Evolutionary conservation across 2,113 vertebrate genomes (phyloP).

Genomic region (Carassius carassius): DNA sequence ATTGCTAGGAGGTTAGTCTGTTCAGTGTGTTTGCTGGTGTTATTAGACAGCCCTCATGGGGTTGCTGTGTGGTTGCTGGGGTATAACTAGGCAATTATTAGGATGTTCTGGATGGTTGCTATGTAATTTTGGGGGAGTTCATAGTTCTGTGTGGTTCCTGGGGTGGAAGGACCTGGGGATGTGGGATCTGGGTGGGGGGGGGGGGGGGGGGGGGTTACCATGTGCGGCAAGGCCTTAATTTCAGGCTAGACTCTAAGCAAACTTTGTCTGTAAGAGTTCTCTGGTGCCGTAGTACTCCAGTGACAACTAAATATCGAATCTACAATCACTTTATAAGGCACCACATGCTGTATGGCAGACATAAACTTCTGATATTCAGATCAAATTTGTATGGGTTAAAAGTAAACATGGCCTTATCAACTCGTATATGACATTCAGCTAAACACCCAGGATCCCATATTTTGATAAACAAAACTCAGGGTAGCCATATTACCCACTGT

Average conservation of each 20-base stretch:
- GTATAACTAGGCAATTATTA: too few relatives aligned
- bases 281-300: neutral
- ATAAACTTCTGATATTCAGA: constrained; percentile 2
- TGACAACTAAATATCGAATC: neutral
- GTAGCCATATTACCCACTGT: constrained; percentile 24
- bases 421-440: constrained; percentile 21
- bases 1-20: too few relatives aligned
- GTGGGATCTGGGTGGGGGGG: too few relatives aligned
- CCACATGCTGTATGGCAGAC: neutral
- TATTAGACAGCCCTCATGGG: too few relatives aligned
- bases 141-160: too few relatives aligned
- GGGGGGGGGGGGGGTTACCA: neutral
- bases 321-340: neutral
- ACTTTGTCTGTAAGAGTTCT: neutral
- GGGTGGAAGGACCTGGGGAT: too few relatives aligned
- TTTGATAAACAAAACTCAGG: constrained; percentile 33
- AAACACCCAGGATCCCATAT: constrained; percentile 30
- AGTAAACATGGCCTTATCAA: constrained; percentile 28
- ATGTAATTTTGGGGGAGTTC: too few relatives aligned
- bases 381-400: constrained; percentile 33
- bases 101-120: too few relatives aligned
- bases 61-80: too few relatives aligned
- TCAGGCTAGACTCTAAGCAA: neutral
- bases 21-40: too few relatives aligned
- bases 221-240: neutral